Evolutionary conservation across 2,113 vertebrate genomes (phyloP), one percentile per base, ranked within the genome.

Genomic region (Pimephales promelas): DNA sequence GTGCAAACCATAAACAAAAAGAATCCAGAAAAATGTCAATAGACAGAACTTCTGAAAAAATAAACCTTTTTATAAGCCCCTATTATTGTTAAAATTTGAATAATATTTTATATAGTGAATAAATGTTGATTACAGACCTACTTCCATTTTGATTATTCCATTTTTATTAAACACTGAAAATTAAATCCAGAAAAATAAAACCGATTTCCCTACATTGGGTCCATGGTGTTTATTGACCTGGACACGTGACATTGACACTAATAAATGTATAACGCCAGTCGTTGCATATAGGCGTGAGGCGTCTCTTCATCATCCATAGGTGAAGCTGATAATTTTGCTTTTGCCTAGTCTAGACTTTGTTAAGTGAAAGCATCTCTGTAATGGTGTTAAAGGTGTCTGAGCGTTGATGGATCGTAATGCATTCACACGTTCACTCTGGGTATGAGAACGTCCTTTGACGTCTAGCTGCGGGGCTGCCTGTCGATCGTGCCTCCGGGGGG

Each of bases 391-490:
- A 90, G 92, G 91, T 91, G 89, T 90, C 89, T 90, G 87, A 89
- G 88, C 90, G 92, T 91, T 84, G 83, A 87, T 89, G 91, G 89
- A 90, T 84, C 73, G 88, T 93, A 93, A 93, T 93, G 91, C 89
- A 89, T 91, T 92, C 90, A 91, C 89, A 88, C 82, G 80, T 88
- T 86, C 83, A 88, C 91, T 91, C 87, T 47, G 75, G 88, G 90
- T 86, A 87, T 84, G 86, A 61, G 61, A 89, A 62, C 57, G 84
- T 75, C 70, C 86, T 90, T 86, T 83, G 86, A 90, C 82, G 90
- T 91, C 90, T 91, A 59, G 91, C 77, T 85, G 45, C 9, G 2
- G 74, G 73, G 36, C 22, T 66, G 64, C 59, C 52, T 57, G 68
- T 54, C 78, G 74, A 83, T 68, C 40, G 59, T 43, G 47, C 81